A percentile compares a stretch with the other conserved stretches of the same genome.
phyloP scores from a whole-genome alignment of 2,113 vertebrate species.

The Python bivittatus region DNA sequence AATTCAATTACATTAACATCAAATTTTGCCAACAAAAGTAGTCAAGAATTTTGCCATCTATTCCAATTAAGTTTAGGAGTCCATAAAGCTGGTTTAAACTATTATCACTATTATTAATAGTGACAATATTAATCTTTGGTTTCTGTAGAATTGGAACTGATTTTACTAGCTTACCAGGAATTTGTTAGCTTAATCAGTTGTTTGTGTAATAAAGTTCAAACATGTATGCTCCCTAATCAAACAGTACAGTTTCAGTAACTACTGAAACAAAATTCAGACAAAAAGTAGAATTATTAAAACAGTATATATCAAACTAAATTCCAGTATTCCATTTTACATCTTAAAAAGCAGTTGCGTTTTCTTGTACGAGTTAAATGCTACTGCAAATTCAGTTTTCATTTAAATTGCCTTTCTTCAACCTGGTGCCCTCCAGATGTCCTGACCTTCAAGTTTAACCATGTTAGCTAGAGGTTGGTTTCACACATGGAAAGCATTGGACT shows the following conservation, averaged over 20 bases:
- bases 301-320: slow-evolving; percentile 49
- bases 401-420: not conserved
- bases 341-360: slow-evolving; percentile 17
- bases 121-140: slow-evolving; percentile 52
- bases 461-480: not conserved
- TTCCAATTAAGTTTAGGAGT: slow-evolving; percentile 7
- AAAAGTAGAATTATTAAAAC: slow-evolving; percentile 71
- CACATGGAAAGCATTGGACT: not conserved
- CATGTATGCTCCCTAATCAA: slow-evolving; percentile 40
- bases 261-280: slow-evolving; percentile 32
- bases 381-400: not conserved
- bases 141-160: slow-evolving; percentile 14
- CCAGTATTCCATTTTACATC: slow-evolving; percentile 19
- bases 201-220: not conserved
- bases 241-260: slow-evolving; percentile 40
- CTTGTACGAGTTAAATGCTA: not conserved
- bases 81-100: slow-evolving; percentile 25
- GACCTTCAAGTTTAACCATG: not conserved
- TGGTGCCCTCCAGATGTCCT: not conserved
- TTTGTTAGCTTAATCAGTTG: slow-evolving; percentile 42
- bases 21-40: not conserved
- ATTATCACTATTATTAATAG: not conserved
- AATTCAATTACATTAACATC: not conserved
- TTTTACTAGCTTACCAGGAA: slow-evolving; percentile 10
- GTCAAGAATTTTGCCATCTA: slow-evolving; percentile 6